Base-by-base conservation (phyloP, 2,113 vertebrate species). In the Agelaius phoeniceus region DNA sequence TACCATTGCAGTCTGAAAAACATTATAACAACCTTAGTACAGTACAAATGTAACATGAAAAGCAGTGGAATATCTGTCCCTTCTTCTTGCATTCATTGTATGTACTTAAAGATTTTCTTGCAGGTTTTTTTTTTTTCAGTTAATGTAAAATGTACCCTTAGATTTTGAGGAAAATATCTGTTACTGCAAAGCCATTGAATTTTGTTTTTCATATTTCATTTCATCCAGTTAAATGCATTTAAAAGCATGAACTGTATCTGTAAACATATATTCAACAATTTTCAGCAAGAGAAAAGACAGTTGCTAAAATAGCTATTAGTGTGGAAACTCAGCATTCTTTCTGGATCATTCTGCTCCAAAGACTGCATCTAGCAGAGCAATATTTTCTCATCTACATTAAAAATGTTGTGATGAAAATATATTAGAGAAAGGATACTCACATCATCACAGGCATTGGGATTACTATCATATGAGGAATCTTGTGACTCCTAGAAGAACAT, bases 401-500 rank as follows among this genome's bases (percentile, higher is more conserved):
- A 94, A 83, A n/a, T 19, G 3, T 75, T 39, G 22, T 44, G 15
- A 63, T 39, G 11, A 80, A 84, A 74, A 80, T 33, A 23, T 21
- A 20, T 30, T 46, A 22, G 33, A 77, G 44, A 78, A 89, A 57
- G 21, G 10, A 73, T 62, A 97, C 97, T 97, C 82, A 97, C 97
- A 46, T 94, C 91, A 66, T 95, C 90, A 83, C 97, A 97, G 21
- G 74, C 87, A 0, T 96, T 94, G 46, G 92, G 59, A 80, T 90
- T 96, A 83, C n/a, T 96, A 31, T 81, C 16, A 0, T 94, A 82
- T 65, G 94, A 90, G 44, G 3, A 83, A 65, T 37, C 84, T 16
- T 97, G 97, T 28, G 97, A 96, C 14, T 83, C 88, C 96, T 96
- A 90, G 62, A 77, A 89, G 13, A 24, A 71, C 17, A 87, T 10